Conservation (phyloP, 1,140 invertebrate genomes). For the Heterodera schachtii region DNA sequence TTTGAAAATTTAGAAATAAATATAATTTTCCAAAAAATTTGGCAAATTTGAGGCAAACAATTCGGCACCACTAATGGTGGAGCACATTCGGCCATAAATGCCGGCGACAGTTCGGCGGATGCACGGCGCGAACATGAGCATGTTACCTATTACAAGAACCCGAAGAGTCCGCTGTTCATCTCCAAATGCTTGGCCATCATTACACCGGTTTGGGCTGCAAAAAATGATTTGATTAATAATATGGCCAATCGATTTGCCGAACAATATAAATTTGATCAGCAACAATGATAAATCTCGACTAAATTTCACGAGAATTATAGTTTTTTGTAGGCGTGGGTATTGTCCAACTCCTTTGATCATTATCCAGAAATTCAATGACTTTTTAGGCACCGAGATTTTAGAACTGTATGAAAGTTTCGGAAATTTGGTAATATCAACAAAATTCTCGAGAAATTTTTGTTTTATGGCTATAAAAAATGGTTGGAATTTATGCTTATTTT, state of each 20-base stretch:
- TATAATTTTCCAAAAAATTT: background rate
- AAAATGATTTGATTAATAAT: constrained; percentile 53
- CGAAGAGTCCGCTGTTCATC: constrained; percentile 28
- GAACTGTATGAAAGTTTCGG: too few relatives aligned
- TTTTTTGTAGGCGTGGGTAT: too few relatives aligned
- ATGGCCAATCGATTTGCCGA: constrained; percentile 48
- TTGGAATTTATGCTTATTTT: too few relatives aligned
- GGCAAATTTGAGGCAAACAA: background rate
- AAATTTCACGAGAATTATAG: too few relatives aligned
- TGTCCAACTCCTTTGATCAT: too few relatives aligned
- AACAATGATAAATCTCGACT: too few relatives aligned
- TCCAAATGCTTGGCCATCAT: constrained; percentile 39
- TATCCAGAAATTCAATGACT: too few relatives aligned
- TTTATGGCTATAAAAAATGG: too few relatives aligned
- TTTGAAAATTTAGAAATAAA: background rate
- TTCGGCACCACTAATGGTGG: background rate
- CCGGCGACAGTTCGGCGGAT: background rate
- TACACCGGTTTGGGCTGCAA: constrained; percentile 21
- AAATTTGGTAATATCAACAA: too few relatives aligned
- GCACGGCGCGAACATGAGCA: constrained; percentile 33
- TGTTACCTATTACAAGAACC: constrained; percentile 38
- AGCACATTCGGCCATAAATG: constrained; percentile 12
- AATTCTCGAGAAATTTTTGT: too few relatives aligned
- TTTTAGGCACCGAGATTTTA: too few relatives aligned
- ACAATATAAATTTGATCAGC: too few relatives aligned